phyloP scores from a whole-genome alignment of 1,140 invertebrate genomes.

The Drosophila serrata region DNA sequence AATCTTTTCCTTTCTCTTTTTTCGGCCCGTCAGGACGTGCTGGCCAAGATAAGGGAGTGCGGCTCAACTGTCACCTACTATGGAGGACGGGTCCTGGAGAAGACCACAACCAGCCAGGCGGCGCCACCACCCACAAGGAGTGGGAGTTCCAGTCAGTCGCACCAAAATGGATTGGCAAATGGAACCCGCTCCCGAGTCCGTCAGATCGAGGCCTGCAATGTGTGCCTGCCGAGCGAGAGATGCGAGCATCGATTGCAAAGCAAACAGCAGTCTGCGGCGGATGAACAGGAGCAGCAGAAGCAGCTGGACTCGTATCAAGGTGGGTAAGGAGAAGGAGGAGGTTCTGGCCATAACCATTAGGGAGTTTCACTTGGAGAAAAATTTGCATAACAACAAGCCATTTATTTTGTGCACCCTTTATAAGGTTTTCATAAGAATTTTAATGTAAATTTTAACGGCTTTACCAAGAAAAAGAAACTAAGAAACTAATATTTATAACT shows the following conservation, averaged over 20 bases:
- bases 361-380: background rate
- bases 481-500: background rate
- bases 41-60: conserved; percentile 93
- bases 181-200: conserved; percentile 63
- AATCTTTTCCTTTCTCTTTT: conserved; percentile 13
- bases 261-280: conserved; percentile 19
- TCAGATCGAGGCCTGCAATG: conserved; percentile 73
- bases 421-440: no score
- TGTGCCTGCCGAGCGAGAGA: conserved; percentile 55
- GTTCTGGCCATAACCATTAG: background rate
- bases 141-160: conserved; percentile 24
- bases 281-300: conserved; percentile 18
- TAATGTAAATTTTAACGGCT: no score
- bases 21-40: conserved; percentile 88
- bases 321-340: conserved; percentile 11
- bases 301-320: conserved; percentile 72
- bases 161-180: conserved; percentile 28
- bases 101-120: conserved; percentile 86
- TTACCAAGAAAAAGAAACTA: no score
- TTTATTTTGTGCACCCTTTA: no score
- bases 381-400: background rate
- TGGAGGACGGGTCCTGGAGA: conserved; percentile 91
- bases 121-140: conserved; percentile 16
- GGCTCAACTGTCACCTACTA: conserved; percentile 95
- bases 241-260: conserved; percentile 55